These are phyloP conservation scores for Crotalus helleri DNA, from an alignment of 2,113 vertebrate genomes.

Conservation along the genomic window DNA sequence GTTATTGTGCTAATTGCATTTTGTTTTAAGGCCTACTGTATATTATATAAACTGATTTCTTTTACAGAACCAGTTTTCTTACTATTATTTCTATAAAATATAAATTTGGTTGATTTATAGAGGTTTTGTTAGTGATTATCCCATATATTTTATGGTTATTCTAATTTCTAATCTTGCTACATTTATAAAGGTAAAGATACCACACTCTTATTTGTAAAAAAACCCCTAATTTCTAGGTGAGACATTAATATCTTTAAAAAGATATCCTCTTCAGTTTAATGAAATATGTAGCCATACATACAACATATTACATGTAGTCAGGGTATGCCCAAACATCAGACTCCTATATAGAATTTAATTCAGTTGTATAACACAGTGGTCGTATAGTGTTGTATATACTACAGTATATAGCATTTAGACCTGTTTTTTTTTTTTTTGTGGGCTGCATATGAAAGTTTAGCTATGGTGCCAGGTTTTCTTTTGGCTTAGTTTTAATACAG, in stretches of 20 bases:
- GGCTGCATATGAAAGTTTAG: too few relatives aligned
- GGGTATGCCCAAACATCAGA: neutral
- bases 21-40: neutral
- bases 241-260: neutral
- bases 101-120: neutral
- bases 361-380: neutral
- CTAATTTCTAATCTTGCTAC: neutral
- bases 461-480: too few relatives aligned
- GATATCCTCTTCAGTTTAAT: neutral
- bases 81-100: neutral
- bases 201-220: neutral
- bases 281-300: neutral
- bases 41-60: neutral
- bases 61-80: neutral
- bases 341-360: neutral
- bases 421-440: too few relatives aligned
- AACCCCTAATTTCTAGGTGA: neutral
- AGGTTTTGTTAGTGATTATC: neutral
- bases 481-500: too few relatives aligned
- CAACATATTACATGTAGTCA: neutral
- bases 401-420: too few relatives aligned
- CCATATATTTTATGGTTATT: neutral
- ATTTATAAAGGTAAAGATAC: neutral
- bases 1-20: neutral
- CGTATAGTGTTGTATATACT: neutral